Evolutionary conservation across 2,113 vertebrate genomes (phyloP), one percentile per base, ranked within the genome.

Genomic region (Nannobrachium achirus): DNA sequence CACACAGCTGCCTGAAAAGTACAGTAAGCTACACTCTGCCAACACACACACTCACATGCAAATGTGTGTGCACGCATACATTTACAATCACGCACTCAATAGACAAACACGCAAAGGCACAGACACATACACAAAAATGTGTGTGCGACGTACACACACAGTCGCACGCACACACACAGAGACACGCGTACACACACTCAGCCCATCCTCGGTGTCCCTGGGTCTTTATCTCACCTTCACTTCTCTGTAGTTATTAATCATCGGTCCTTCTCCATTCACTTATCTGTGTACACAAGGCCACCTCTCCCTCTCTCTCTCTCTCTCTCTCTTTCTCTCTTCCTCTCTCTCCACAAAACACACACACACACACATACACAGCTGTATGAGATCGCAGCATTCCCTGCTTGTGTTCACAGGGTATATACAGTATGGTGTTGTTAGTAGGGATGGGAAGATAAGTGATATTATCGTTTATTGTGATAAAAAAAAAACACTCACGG

Each of bases 231-330:
- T 71, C 61, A 81, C 80, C 78, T 67, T 72, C 71, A 59, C 33
- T 65, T 71, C 75, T 41, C 33, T 65, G 72, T 41, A 51, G 56
- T 73, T 78, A 86, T 86, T 84, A 82, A 84, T 89, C 82, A 82
- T 78, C 48, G n/a, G 11, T 7, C 78, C 63, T 79, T 66, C 33
- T 73, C 69, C 42, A 73, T 6, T 73, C 74, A 76, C 78, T 79
- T 84, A 79, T 81, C 81, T 81, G 45, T 55, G 46, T 75, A 71
- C 48, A 62, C 65, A 61, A 56, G 64, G 52, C 78, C 55, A 76
- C 64, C 63, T 64, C 56, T 63, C 61, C 49, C 67, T 25, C 67
- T 25, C 64, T 57, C 56, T 0, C 0, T 33, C 10, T 10, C 15
- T 13, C 15, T 40, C n/a, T 62, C 53, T 50, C 66, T 49, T 33